Evolutionary conservation across 2,797 vertebrate genomes (phyloP).

Genomic region (Sebastes minor): DNA sequence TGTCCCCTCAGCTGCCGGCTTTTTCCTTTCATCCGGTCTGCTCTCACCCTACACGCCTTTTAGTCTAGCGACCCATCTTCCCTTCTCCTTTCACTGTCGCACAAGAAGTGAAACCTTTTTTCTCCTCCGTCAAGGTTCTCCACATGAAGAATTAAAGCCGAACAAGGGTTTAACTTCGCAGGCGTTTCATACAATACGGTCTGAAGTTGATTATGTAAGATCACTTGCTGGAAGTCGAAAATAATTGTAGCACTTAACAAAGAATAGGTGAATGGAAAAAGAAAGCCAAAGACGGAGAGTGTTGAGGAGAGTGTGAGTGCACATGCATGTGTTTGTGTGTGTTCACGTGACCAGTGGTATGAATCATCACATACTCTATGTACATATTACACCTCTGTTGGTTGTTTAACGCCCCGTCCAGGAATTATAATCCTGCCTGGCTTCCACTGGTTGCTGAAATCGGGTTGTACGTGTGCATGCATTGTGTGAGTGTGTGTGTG

Average conservation of each 20-base stretch:
- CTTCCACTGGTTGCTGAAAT: constrained; percentile 55
- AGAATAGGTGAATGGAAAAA: constrained; percentile 2
- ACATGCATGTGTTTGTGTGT: neutral
- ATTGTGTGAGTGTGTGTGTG: constrained; percentile 45
- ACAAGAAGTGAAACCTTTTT: constrained; percentile 41
- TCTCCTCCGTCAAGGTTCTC: constrained; percentile 37
- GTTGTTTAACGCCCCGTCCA: constrained; percentile 66
- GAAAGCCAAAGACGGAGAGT: neutral
- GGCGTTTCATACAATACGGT: neutral
- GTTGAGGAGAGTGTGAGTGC: neutral
- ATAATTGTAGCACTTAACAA: constrained; percentile 23
- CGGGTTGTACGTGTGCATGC: constrained; percentile 30
- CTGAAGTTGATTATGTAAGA: constrained; percentile 44
- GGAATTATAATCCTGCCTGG: constrained; percentile 65
- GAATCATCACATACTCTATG: constrained; percentile 57
- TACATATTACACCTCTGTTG: constrained; percentile 69
- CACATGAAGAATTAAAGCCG: constrained; percentile 18
- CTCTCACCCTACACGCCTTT: constrained; percentile 58
- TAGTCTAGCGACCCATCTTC: constrained; percentile 53
- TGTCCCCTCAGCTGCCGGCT: constrained; percentile 74
- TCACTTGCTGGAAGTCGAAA: constrained; percentile 28
- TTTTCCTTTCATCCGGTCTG: constrained; percentile 66
- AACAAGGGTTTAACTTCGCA: constrained; percentile 29
- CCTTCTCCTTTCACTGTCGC: constrained; percentile 42
- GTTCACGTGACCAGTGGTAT: constrained; percentile 33